These are phyloP conservation scores for Acanthacorydalis orientalis DNA, from an alignment of 2,888 invertebrate species.

Conservation along the genomic window DNA sequence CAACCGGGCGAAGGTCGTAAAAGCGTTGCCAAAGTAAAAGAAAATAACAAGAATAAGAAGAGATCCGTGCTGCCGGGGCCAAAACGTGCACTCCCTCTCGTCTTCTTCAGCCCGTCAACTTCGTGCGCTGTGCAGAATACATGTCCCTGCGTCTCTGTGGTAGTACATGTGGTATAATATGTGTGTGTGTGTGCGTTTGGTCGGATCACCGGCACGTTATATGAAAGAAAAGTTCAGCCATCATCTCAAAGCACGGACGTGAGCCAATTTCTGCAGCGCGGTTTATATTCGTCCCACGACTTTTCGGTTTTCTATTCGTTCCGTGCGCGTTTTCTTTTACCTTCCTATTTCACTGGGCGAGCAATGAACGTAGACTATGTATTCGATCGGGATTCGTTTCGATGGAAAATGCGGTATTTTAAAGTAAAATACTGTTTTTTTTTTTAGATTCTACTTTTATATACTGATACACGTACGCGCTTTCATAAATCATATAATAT, in stretches of 20 bases:
- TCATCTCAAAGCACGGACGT: slow-evolving; percentile 1
- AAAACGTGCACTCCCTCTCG: background rate
- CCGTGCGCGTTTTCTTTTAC: no score
- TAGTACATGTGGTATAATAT: background rate
- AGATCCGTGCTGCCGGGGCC: background rate
- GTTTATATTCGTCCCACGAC: no score
- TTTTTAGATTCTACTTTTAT: no score
- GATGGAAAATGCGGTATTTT: no score
- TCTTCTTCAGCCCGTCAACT: background rate
- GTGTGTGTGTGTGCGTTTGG: background rate
- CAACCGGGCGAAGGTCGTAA: background rate
- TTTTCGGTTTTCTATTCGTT: no score
- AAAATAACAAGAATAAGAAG: slow-evolving; percentile 4
- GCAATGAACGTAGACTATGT: no score
- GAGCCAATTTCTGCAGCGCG: slow-evolving; percentile 1
- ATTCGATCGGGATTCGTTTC: no score
- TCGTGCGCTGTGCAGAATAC: background rate
- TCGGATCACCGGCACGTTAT: background rate
- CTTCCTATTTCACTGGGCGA: no score
- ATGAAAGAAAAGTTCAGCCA: background rate
- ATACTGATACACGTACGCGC: no score
- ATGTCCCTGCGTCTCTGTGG: background rate
- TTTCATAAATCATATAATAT: no score
- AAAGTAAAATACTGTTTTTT: no score
- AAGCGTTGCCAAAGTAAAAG: slow-evolving; percentile 3